Conservation (phyloP, 2,797 vertebrate species). For the Moxostoma hubbsi region DNA sequence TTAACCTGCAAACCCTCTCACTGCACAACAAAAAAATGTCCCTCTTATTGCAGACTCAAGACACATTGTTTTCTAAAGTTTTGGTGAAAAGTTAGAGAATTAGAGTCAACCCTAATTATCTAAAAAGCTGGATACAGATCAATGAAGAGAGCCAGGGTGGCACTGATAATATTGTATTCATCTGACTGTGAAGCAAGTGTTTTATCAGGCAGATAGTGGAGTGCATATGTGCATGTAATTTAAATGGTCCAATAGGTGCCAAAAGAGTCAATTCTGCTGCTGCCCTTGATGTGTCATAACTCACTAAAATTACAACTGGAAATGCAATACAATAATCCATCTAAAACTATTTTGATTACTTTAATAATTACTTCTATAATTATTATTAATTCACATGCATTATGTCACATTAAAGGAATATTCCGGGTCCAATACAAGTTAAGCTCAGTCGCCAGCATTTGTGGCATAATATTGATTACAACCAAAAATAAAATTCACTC, state of each 20-base stretch:
- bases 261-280: not conserved
- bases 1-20: conserved; percentile 25
- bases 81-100: conserved; percentile 14
- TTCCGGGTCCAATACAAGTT: too few relatives aligned
- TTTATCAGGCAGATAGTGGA: not conserved
- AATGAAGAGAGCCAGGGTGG: not conserved
- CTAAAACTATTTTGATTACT: too few relatives aligned
- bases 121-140: not conserved
- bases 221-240: not conserved
- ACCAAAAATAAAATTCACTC: too few relatives aligned
- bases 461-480: too few relatives aligned
- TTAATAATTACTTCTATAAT: too few relatives aligned
- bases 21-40: conserved; percentile 8
- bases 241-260: conserved; percentile 31
- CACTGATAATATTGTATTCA: not conserved
- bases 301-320: too few relatives aligned
- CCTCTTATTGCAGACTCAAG: conserved; percentile 11
- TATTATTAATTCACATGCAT: too few relatives aligned
- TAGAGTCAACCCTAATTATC: not conserved
- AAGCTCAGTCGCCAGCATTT: too few relatives aligned
- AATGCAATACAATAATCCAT: too few relatives aligned
- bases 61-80: conserved; percentile 12
- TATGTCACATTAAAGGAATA: too few relatives aligned
- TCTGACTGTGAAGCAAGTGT: not conserved
- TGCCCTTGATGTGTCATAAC: too few relatives aligned